phyloP scores from a whole-genome alignment of 2,797 vertebrate genomes.

The Echeneis naucrates region DNA sequence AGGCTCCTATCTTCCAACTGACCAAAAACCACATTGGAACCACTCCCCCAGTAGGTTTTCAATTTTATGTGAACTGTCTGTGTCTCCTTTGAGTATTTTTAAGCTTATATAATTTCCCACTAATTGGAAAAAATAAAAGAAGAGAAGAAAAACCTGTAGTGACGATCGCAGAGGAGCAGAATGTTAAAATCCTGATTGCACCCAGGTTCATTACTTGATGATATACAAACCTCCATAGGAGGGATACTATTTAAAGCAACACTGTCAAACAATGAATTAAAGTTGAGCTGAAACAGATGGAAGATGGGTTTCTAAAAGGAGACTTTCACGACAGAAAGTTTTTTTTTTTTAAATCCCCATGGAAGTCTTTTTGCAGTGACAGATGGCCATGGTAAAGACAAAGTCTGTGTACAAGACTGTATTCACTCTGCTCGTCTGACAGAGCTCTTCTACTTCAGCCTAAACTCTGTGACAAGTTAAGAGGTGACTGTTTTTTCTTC shows the following conservation, averaged over 20 bases:
- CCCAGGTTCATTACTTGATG: neutral
- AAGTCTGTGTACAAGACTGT: conserved; percentile 5
- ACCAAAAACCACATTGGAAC: neutral
- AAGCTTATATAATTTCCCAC: neutral
- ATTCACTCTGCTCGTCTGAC: neutral
- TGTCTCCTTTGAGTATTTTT: neutral
- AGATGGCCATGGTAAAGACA: conserved; percentile 39
- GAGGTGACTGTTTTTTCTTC: conserved; percentile 11
- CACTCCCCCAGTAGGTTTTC: neutral
- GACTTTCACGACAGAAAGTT: conserved; percentile 1
- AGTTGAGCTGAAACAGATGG: conserved; percentile 18
- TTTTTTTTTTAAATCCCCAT: neutral
- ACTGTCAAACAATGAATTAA: neutral
- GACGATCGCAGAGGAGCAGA: neutral
- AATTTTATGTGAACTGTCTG: no score
- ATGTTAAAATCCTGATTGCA: neutral
- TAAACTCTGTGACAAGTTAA: conserved; percentile 23
- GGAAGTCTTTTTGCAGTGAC: conserved; percentile 18
- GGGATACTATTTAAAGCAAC: neutral
- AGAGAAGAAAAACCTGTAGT: no score
- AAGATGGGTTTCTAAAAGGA: neutral
- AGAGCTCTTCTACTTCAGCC: neutral
- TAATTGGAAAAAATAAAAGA: no score
- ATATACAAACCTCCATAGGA: neutral
- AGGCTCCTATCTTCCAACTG: conserved; percentile 10